Evolutionary conservation across 92 coral and sea anemone species (phyloP).

Genomic region (Palythoa caribaeorum): DNA sequence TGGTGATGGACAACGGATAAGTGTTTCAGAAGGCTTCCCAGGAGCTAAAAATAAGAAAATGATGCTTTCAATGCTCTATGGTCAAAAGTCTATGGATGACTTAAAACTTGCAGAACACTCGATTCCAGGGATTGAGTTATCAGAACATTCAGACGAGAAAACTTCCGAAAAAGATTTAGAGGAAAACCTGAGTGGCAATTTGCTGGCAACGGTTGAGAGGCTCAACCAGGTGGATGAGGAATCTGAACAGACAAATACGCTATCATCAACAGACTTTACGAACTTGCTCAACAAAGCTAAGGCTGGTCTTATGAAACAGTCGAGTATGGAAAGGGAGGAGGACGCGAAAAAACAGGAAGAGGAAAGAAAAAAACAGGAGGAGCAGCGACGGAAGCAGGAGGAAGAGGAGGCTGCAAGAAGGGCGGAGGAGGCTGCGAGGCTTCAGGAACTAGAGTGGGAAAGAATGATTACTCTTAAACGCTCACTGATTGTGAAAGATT

Average conservation of each 20-base stretch:
- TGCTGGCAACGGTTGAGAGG: slow-evolving; percentile 73
- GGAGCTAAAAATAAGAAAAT: slow-evolving; percentile 86
- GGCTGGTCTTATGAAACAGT: slow-evolving; percentile 67
- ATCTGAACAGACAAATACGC: slow-evolving; percentile 45
- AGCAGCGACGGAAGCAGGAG: slow-evolving; percentile 72
- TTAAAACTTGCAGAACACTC: slow-evolving; percentile 66
- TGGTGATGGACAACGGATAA: slow-evolving; percentile 69
- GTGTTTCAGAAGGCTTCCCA: slow-evolving; percentile 85
- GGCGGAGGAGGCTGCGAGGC: slow-evolving; percentile 90
- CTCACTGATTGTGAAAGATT: slow-evolving; percentile 91
- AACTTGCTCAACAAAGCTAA: slow-evolving; percentile 78
- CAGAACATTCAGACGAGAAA: slow-evolving; percentile 46
- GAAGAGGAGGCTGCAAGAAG: slow-evolving; percentile 87
- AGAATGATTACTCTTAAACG: slow-evolving; percentile 94
- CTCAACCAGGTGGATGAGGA: slow-evolving; percentile 73
- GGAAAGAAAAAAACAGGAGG: slow-evolving; percentile 74
- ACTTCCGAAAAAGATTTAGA: slow-evolving; percentile 47
- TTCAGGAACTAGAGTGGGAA: slow-evolving; percentile 98
- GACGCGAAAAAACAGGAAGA: slow-evolving; percentile 73
- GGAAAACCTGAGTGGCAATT: slow-evolving; percentile 66
- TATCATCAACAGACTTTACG: slow-evolving; percentile 74
- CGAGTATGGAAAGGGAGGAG: slow-evolving; percentile 63
- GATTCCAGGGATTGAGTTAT: slow-evolving; percentile 52
- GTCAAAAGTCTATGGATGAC: slow-evolving; percentile 87
- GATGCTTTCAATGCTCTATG: slow-evolving; percentile 92